phyloP scores from a whole-genome alignment of 2,888 invertebrate species.

The Seladonia tumulorum region DNA sequence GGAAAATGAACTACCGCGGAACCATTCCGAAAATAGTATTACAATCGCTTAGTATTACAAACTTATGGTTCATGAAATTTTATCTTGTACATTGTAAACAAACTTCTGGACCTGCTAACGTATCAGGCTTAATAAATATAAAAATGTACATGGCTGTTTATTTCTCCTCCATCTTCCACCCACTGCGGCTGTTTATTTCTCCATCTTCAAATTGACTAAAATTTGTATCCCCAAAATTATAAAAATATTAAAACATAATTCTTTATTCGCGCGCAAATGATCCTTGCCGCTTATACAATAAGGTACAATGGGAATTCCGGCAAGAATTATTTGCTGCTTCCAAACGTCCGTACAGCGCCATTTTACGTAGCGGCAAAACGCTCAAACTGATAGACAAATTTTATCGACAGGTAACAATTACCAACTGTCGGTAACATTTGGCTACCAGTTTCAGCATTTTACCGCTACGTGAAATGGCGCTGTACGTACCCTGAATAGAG shows the following conservation, averaged over 20 bases:
- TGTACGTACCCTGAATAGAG: not conserved
- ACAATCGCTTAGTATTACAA: not conserved
- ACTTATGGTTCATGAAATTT: slow-evolving; percentile 15
- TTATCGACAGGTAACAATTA: not conserved
- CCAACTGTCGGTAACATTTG: too few relatives aligned
- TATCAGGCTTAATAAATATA: slow-evolving; percentile 50
- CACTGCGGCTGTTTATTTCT: too few relatives aligned
- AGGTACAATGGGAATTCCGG: not conserved
- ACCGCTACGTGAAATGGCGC: not conserved
- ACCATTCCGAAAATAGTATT: not conserved
- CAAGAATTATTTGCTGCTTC: not conserved
- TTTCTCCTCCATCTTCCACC: not conserved
- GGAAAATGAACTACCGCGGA: slow-evolving; percentile 85
- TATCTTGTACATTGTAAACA: slow-evolving; percentile 26
- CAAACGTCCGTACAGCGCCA: not conserved
- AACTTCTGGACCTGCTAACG: slow-evolving; percentile 22
- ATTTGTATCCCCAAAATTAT: not conserved
- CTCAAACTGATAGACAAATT: not conserved
- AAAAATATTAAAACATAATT: not conserved
- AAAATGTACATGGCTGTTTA: not conserved
- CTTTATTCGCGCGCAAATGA: not conserved
- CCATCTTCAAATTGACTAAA: not conserved
- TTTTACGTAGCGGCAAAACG: not conserved
- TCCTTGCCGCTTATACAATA: not conserved
- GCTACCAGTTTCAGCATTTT: not conserved